phyloP scores from a whole-genome alignment of 2,113 vertebrate genomes.

The Tonatia bakeri region DNA sequence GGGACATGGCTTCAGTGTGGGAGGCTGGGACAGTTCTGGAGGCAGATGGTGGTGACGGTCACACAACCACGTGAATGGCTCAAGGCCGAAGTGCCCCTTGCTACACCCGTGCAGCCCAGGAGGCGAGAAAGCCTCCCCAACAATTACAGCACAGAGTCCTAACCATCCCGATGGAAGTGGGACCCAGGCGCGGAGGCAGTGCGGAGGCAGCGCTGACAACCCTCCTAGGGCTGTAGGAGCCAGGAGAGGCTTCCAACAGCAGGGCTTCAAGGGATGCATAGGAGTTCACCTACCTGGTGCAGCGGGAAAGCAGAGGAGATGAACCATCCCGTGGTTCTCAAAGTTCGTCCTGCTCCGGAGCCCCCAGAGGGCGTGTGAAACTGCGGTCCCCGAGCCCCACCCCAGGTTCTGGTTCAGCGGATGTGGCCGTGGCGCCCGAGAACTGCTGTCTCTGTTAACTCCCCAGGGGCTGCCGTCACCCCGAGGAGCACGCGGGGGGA shows the following conservation, averaged over 20 bases:
- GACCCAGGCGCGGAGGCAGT: not conserved
- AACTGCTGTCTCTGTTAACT: not conserved
- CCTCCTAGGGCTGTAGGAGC: not conserved
- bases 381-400: not conserved
- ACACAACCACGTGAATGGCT: too few relatives aligned
- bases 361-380: not conserved
- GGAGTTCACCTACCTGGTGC: not conserved
- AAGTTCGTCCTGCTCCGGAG: not conserved
- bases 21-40: not conserved
- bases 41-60: not conserved
- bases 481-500: not conserved
- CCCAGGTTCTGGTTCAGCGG: not conserved
- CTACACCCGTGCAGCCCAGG: not conserved
- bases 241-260: not conserved
- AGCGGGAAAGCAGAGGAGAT: not conserved
- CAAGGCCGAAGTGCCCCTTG: too few relatives aligned
- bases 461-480: not conserved
- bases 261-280: not conserved
- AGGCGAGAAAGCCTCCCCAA: not conserved
- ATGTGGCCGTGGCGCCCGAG: not conserved
- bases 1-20: not conserved
- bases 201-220: not conserved
- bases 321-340: accelerated
- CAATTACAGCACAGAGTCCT: too few relatives aligned
- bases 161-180: too few relatives aligned